Percentiles rank a stretch among this genome's conserved stretches.
Evolutionary conservation across 2,888 invertebrate species (phyloP).

Genomic region (Colostygia pectinataria): DNA sequence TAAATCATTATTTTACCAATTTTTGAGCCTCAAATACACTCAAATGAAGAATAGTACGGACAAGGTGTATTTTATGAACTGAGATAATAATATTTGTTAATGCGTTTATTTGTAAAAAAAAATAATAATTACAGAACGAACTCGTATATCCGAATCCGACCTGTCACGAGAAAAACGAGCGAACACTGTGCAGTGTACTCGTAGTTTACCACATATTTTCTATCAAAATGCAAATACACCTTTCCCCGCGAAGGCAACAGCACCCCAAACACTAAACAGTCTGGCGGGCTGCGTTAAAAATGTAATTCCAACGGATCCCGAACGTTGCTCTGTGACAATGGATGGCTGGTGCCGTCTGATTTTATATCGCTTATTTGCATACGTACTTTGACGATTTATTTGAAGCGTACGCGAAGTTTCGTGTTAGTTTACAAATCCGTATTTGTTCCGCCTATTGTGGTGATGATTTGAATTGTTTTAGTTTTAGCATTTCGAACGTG

Average conservation of each 20-base stretch:
- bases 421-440: not conserved
- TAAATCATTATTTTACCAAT: too few relatives aligned
- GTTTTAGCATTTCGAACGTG: too few relatives aligned
- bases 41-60: too few relatives aligned
- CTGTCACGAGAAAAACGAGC: not conserved
- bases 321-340: conserved; percentile 22
- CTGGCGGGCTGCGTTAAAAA: conserved; percentile 30
- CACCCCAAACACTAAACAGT: conserved; percentile 17
- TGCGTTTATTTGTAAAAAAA: too few relatives aligned
- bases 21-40: too few relatives aligned
- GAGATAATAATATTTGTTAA: too few relatives aligned
- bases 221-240: conserved; percentile 20
- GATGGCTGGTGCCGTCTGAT: conserved; percentile 12
- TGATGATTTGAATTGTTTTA: too few relatives aligned
- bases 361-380: conserved; percentile 26
- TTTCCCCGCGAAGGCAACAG: conserved; percentile 2
- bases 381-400: conserved; percentile 12
- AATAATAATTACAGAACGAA: too few relatives aligned
- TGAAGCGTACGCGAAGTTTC: conserved; percentile 1
- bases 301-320: conserved; percentile 29
- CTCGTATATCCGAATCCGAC: too few relatives aligned
- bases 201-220: not conserved
- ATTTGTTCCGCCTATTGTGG: not conserved
- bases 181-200: too few relatives aligned
- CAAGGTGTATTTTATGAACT: too few relatives aligned